Base-by-base conservation (phyloP, 2,888 invertebrate genomes). In the Diploptera punctata region DNA sequence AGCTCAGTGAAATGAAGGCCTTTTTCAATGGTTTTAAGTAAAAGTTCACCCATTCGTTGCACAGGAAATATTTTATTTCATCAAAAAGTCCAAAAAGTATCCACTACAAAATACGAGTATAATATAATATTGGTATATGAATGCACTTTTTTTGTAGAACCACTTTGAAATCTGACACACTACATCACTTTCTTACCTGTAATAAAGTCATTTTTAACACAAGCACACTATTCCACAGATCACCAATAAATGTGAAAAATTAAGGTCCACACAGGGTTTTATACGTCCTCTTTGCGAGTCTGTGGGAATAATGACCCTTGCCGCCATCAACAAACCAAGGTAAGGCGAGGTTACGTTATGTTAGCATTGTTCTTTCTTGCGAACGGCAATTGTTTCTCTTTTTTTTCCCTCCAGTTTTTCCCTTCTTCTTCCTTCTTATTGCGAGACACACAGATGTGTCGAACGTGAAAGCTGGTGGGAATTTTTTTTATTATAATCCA, bases 281-380 rank as follows among this genome's bases (percentile, higher is more conserved):
- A 65, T 65, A 65, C 65, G 65, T 65, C 65, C 65, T 65, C 31
- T 16, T 65, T 16, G 47, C 26, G 29, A 43, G 4, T n/a, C 44
- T 47, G 44, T 47, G 65, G 26, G 65, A 47, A 47, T 26, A 65
- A 65, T 65, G 65, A 18, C 47, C 47, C 47, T 47, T 57, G 29
- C 18, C 21, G 24, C 26, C 47, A 19, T 3, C 38, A 21, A 3
- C 38, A 44, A 44, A 65, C 65, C 65, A 65, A 65, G 65, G 65
- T 65, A 44, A 65, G 18, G 47, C 43, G 47, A 65, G 65, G 44
- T 47, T 65, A 47, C 24, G 65, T 16, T 47, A 65, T 18, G 44
- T 7, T 47, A 33, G 44, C 65, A 65, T 65, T 65, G 65, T 65
- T 44, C 47, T 65, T 24, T n/a, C 24, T n/a, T 33, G 33, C 10